Conservation (phyloP, 37 sponge, comb jelly and placozoan species). For the Aphrocallistes beatrix region DNA sequence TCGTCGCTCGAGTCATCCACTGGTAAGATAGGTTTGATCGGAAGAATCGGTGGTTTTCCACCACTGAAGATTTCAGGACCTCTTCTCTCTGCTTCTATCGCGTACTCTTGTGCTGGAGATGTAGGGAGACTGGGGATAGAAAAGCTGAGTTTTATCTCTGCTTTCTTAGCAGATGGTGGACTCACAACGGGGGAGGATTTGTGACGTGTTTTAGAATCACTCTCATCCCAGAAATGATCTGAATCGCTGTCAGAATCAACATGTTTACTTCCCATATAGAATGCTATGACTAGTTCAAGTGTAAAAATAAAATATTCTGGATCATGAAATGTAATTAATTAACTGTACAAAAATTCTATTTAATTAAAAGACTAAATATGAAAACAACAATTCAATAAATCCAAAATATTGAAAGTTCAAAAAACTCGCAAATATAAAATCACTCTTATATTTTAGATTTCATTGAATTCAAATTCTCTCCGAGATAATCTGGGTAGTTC, state of each 20-base stretch:
- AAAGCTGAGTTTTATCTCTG: neutral
- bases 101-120: neutral
- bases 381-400: neutral
- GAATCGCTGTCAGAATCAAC: neutral
- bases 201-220: neutral
- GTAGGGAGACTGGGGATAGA: neutral
- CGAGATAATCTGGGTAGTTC: neutral
- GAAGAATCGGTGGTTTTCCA: neutral
- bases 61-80: neutral
- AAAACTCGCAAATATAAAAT: neutral
- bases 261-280: neutral
- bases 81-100: neutral
- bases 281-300: too few relatives aligned
- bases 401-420: neutral
- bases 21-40: neutral
- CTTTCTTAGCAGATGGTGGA: neutral
- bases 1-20: neutral
- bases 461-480: neutral
- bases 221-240: neutral
- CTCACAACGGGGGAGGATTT: neutral
- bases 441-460: constrained; percentile 5
- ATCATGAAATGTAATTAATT: neutral
- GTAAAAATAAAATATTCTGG: too few relatives aligned
- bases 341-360: neutral
- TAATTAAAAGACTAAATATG: neutral